Evolutionary conservation across 2,113 vertebrate genomes (phyloP), one percentile per base, ranked within the genome.

Genomic region (Paedocypris sp.): DNA sequence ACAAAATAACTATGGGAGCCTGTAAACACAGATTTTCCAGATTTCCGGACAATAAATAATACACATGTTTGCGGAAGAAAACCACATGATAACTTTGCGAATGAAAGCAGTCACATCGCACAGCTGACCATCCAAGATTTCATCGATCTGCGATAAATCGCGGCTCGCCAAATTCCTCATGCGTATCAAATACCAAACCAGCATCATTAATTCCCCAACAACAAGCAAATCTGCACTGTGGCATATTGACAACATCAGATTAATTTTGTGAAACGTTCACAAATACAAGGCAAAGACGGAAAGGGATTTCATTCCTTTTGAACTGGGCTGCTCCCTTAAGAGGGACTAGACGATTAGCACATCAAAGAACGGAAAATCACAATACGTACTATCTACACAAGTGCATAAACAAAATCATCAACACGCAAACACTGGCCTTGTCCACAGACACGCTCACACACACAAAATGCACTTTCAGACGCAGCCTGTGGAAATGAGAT

Each of bases 301-400:
- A 54, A 43, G 26, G 39, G 26, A 58, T 58, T 43, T 31, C 20
- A 58, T 58, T 43, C 26, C 54, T 16, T 32, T 43, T 57, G 53
- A 58, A 58, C 38, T 16, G 7, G 4, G 4, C 39, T 45, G 26
- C 28, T 43, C 26, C 15, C 28, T 31, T 32, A 58, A 15, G 16
- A 43, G 18, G 39, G 54, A 43, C 52, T 41, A 56, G 15, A 41
- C 26, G 25, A 43, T 58, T 45, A 43, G 10, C 39, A 42, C 54
- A 32, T 58, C 39, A 58, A 58, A 58, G 39, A 58, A 43, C 39
- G 19, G 20, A 42, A 49, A 38, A 38, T 29, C 20, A 35, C 33
- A 61, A 61, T 29, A 15, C 15, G 38, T 28, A 48, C 18, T 25
- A 42, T 49, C 45, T 16, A 61, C n/a, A 39, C 20, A 49, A 46